Evolutionary conservation across 2,888 invertebrate genomes (phyloP).

Genomic region (Clitarchus hookeri): DNA sequence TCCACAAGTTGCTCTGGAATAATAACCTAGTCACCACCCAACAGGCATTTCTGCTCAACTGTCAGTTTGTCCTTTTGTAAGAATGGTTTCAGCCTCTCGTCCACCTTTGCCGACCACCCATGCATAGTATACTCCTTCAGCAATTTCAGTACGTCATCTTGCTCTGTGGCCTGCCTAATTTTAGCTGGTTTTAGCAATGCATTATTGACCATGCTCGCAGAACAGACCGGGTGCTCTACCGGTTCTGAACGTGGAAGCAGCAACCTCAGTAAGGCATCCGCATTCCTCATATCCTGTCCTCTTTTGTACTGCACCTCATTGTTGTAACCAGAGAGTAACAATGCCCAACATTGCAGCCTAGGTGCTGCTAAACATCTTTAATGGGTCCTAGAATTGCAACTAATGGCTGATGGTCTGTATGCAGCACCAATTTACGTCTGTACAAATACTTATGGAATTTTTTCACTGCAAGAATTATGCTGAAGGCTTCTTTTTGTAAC

Average conservation of each 20-base stretch:
- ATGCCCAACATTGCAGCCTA: conserved; percentile 49
- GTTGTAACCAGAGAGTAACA: conserved; percentile 49
- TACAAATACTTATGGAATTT: conserved; percentile 44
- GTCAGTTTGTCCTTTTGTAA: too few relatives aligned
- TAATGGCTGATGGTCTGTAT: conserved; percentile 53
- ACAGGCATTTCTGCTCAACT: too few relatives aligned
- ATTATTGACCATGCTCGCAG: too few relatives aligned
- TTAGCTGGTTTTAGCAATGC: too few relatives aligned
- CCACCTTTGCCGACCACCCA: not conserved
- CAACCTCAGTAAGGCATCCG: conserved; percentile 32
- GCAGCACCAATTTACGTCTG: conserved; percentile 45
- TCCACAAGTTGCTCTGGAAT: too few relatives aligned
- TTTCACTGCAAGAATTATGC: conserved; percentile 46
- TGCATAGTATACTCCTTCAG: not conserved
- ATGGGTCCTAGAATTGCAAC: conserved; percentile 49
- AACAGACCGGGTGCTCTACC: not conserved
- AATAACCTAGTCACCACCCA: too few relatives aligned
- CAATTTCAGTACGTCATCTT: too few relatives aligned
- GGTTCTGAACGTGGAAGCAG: not conserved
- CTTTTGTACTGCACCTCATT: conserved; percentile 42
- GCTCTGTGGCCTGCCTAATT: too few relatives aligned
- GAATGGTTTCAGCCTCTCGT: too few relatives aligned
- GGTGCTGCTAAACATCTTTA: conserved; percentile 48
- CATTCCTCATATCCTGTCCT: conserved; percentile 37
- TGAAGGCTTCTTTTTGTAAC: conserved; percentile 46